These are phyloP conservation scores for Enteromius paludinosus DNA, from an alignment of 2,797 vertebrate genomes.

Conservation along the genomic window DNA sequence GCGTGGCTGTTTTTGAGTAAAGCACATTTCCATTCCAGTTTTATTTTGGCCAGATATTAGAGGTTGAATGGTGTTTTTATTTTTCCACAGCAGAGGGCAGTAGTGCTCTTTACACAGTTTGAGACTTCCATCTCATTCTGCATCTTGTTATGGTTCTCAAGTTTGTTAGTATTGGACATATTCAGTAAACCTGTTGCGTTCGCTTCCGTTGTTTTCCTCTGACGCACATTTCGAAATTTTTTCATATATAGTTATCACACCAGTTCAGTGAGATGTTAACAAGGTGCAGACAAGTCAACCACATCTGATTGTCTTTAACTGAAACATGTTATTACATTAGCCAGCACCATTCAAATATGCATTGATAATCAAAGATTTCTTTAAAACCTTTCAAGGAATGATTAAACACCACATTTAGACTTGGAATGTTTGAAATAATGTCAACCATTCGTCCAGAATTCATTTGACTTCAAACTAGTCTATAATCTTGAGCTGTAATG, in stretches of 20 bases:
- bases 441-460: neutral
- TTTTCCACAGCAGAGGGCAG: slow-evolving; percentile 38
- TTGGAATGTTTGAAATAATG: slow-evolving; percentile 16
- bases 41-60: neutral
- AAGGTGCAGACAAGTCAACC: slow-evolving; percentile 2
- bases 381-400: slow-evolving; percentile 9
- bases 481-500: neutral
- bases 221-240: slow-evolving; percentile 34
- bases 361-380: slow-evolving; percentile 25
- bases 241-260: slow-evolving; percentile 35
- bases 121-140: neutral
- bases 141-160: neutral
- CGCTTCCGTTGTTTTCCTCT: slow-evolving; percentile 26
- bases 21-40: neutral
- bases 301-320: slow-evolving; percentile 34
- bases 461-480: neutral
- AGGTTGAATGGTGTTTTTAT: neutral
- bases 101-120: slow-evolving; percentile 17
- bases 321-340: slow-evolving; percentile 35
- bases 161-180: neutral
- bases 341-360: slow-evolving; percentile 41
- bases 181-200: slow-evolving; percentile 22
- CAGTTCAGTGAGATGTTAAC: slow-evolving; percentile 15
- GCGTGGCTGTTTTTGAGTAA: neutral
- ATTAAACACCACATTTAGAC: slow-evolving; percentile 15